Conservation (phyloP, 2,797 vertebrate genomes). For the Galagoides demidoff region DNA sequence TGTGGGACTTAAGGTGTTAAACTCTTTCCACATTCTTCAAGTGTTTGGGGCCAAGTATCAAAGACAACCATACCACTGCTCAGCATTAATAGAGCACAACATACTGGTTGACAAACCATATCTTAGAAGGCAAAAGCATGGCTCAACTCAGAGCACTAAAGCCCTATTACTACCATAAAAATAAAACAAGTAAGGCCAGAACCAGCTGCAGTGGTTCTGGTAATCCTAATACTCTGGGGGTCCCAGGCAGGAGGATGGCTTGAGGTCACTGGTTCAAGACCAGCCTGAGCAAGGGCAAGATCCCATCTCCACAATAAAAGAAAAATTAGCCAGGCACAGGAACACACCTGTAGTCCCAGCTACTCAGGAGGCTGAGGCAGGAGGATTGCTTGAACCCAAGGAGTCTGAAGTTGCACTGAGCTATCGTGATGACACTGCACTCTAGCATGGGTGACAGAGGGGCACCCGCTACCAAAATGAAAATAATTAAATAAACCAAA, state of each 20-base stretch:
- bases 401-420: neutral
- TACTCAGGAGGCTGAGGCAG: neutral
- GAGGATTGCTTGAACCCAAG: neutral
- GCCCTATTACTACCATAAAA: neutral
- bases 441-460: neutral
- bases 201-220: neutral
- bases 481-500: neutral
- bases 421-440: neutral
- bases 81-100: neutral
- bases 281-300: neutral
- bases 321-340: neutral
- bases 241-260: neutral
- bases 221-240: neutral
- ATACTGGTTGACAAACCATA: neutral
- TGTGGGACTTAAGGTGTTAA: neutral
- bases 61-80: neutral
- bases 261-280: neutral
- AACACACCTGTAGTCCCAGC: neutral
- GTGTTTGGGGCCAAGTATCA: neutral
- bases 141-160: neutral
- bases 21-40: neutral
- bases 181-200: neutral
- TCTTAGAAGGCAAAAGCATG: neutral
- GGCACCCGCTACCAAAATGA: neutral
- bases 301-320: too few species aligned